These are phyloP conservation scores for Temnopleurus reevesii DNA, from an alignment of 53 echinoderm and acorn worm genomes.

Conservation along the genomic window DNA sequence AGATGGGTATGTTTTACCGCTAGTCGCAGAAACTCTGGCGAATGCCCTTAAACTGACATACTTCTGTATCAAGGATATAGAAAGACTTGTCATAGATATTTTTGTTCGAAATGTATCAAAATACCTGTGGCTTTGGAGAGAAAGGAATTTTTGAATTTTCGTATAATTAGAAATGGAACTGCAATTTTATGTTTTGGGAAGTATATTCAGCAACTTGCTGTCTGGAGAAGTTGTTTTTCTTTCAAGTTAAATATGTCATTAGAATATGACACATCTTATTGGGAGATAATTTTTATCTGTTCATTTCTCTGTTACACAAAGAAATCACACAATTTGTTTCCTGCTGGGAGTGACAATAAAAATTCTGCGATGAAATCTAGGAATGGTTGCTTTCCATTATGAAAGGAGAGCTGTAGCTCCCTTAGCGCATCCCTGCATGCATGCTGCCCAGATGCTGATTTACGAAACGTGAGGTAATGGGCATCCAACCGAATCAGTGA, in stretches of 20 bases:
- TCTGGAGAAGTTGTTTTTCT: no score
- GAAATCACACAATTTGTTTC: not conserved
- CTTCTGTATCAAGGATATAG: not conserved
- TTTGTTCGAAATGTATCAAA: no score
- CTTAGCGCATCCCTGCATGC: slow-evolving; percentile 24
- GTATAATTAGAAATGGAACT: no score
- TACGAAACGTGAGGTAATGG: slow-evolving; percentile 31
- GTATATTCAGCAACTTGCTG: no score
- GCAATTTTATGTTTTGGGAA: no score
- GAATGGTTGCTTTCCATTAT: not conserved
- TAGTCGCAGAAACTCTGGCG: not conserved
- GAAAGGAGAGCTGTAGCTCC: not conserved
- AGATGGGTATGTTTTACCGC: not conserved
- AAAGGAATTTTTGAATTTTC: no score
- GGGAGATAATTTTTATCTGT: not conserved
- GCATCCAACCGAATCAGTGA: slow-evolving; percentile 10
- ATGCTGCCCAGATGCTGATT: slow-evolving; percentile 28
- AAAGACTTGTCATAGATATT: not conserved
- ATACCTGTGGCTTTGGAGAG: no score
- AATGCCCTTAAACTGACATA: not conserved
- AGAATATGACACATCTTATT: not conserved
- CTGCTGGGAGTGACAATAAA: slow-evolving; percentile 29
- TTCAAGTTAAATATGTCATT: not conserved
- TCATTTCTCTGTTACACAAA: not conserved
- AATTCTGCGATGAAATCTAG: slow-evolving; percentile 15